Evolutionary conservation across 1,140 invertebrate species (phyloP).

Genomic region (Teleogryllus occipitalis): DNA sequence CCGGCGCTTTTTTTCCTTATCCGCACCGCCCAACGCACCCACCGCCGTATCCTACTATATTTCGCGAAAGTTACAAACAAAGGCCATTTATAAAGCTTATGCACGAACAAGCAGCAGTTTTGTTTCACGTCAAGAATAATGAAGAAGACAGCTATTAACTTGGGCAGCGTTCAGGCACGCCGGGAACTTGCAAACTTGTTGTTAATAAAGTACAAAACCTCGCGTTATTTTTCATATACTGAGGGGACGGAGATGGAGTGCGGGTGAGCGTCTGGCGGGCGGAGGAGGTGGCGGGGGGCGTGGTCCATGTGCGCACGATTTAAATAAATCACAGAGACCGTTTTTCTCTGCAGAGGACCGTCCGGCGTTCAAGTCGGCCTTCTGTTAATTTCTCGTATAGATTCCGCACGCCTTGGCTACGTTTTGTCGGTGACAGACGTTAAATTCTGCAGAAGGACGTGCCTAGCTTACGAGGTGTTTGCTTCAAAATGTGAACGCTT

Average conservation of each 20-base stretch:
- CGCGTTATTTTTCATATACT: neutral
- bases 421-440: no score
- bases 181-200: neutral
- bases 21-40: neutral
- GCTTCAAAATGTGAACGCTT: no score
- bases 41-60: neutral
- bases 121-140: neutral
- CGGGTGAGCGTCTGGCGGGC: no score
- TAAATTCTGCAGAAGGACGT: no score
- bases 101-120: neutral
- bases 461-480: no score
- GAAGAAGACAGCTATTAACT: conserved; percentile 4
- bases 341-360: neutral
- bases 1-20: neutral
- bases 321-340: neutral
- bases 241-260: no score
- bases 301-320: neutral
- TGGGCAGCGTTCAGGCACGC: neutral
- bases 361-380: no score
- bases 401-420: no score
- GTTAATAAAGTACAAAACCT: neutral
- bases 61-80: neutral
- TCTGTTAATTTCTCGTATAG: no score
- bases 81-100: conserved; percentile 5
- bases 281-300: no score